Evolutionary conservation across 1,140 invertebrate species (phyloP).

Genomic region (Vanessa tameamea): DNA sequence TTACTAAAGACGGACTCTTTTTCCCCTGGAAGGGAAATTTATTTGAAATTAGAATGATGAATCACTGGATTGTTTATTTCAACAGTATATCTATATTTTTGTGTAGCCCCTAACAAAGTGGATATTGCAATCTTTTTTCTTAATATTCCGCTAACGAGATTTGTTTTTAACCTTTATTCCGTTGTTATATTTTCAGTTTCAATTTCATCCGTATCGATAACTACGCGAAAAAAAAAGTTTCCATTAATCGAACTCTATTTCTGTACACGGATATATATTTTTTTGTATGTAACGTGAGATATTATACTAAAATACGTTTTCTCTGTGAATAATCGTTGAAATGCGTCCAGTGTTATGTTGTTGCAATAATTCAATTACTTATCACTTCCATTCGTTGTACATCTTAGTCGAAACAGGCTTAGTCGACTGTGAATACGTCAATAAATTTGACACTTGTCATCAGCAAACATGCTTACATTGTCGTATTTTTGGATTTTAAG

Average conservation of each 20-base stretch:
- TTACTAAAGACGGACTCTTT: constrained; percentile 26
- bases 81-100: not conserved
- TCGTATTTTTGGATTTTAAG: constrained; percentile 52
- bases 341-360: not conserved
- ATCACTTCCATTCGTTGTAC: constrained; percentile 35
- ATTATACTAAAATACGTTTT: too few relatives aligned
- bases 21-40: constrained; percentile 27
- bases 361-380: not conserved
- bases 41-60: not conserved
- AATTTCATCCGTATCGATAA: too few relatives aligned
- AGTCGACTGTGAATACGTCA: constrained; percentile 63
- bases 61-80: not conserved
- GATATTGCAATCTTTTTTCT: not conserved
- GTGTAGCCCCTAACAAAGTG: not conserved
- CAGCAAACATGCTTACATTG: constrained; percentile 60
- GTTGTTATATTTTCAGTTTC: not conserved
- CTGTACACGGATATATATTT: not conserved
- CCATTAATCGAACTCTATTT: not conserved
- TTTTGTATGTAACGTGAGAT: too few relatives aligned
- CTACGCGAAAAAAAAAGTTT: not conserved
- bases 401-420: constrained; percentile 57
- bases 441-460: constrained; percentile 75
- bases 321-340: too few relatives aligned
- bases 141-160: not conserved
- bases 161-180: not conserved